Conservation (phyloP, 1,140 invertebrate species). For the Ceratitis capitata region DNA sequence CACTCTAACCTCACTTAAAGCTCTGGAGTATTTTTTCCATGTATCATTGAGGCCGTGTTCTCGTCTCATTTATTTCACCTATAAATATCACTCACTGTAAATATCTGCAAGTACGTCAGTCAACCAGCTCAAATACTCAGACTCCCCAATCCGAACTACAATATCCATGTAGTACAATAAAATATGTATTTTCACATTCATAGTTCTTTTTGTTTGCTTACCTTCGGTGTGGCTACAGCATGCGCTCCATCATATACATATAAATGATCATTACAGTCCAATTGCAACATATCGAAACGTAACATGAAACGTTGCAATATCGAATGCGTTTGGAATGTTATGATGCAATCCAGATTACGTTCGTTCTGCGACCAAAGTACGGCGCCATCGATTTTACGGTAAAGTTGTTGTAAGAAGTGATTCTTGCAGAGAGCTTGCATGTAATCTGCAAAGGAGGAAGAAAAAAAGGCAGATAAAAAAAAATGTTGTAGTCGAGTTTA, state of each 20-base stretch:
- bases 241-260: conserved; percentile 93
- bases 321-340: conserved; percentile 93
- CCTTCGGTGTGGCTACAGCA: conserved; percentile 85
- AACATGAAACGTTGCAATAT: conserved; percentile 93
- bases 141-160: too few species aligned
- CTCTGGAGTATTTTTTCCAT: too few species aligned
- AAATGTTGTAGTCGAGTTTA: too few species aligned
- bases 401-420: conserved; percentile 84
- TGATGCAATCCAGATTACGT: conserved; percentile 86
- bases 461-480: too few species aligned
- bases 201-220: conserved; percentile 66
- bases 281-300: conserved; percentile 79
- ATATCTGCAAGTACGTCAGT: background rate
- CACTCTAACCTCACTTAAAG: too few species aligned
- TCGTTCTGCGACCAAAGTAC: conserved; percentile 89
- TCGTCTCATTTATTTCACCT: too few species aligned
- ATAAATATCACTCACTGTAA: background rate
- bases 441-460: conserved; percentile 82
- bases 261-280: conserved; percentile 94
- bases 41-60: too few species aligned
- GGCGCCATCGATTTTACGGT: conserved; percentile 90
- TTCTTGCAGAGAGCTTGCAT: conserved; percentile 87
- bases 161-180: too few species aligned
- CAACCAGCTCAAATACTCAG: too few species aligned
- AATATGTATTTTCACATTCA: too few species aligned